Evolutionary conservation across 2,888 invertebrate genomes (phyloP).

Genomic region (Philereme transversata): DNA sequence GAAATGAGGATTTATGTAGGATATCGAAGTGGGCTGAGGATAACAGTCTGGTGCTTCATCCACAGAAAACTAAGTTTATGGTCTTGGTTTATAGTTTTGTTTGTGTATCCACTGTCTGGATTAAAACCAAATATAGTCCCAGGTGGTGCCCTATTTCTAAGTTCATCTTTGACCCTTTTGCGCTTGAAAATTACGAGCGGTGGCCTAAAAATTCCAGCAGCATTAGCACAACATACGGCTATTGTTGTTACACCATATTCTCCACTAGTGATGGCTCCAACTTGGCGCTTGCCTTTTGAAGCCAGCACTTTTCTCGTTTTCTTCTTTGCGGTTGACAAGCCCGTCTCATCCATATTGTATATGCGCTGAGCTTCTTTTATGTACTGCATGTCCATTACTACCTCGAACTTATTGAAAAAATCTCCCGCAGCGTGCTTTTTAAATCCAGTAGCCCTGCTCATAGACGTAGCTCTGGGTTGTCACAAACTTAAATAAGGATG

Average conservation of each 20-base stretch:
- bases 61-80: too few relatives aligned
- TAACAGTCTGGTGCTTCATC: too few relatives aligned
- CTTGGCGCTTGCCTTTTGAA: constrained; percentile 21
- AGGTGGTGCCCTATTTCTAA: constrained; percentile 22
- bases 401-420: too few relatives aligned
- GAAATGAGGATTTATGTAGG: too few relatives aligned
- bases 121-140: constrained; percentile 24
- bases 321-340: constrained; percentile 13
- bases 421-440: too few relatives aligned
- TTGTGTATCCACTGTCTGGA: constrained; percentile 10
- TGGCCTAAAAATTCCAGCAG: constrained; percentile 17
- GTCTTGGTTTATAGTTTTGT: too few relatives aligned
- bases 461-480: neutral
- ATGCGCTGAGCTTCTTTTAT: constrained; percentile 5
- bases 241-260: constrained; percentile 21
- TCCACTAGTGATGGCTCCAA: constrained; percentile 16
- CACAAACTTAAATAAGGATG: too few relatives aligned
- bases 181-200: constrained; percentile 21
- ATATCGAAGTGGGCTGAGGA: too few relatives aligned
- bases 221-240: constrained; percentile 26
- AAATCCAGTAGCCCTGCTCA: too few relatives aligned
- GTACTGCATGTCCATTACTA: neutral
- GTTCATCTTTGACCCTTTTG: constrained; percentile 20
- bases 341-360: constrained; percentile 18
- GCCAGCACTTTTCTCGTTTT: constrained; percentile 3